Evolutionary conservation across 1,140 invertebrate genomes (phyloP), one percentile per base, ranked within the genome.

Genomic region (Forficula auricularia): DNA sequence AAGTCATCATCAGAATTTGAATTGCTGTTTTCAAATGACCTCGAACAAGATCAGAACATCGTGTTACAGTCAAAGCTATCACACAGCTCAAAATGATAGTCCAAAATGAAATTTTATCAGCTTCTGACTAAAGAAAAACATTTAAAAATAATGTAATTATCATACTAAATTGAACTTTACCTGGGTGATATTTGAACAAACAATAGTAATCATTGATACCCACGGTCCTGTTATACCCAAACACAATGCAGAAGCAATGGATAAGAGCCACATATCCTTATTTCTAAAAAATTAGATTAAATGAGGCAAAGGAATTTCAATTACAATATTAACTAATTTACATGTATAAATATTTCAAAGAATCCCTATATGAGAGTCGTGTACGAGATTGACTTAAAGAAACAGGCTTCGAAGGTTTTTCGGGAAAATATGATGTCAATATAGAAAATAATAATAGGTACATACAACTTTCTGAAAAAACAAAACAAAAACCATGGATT

Each of bases 191-290:
- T 49, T 55, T 13, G 58, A 45, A 19, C 51, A 50, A 52, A 59
- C 43, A 43, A 64, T 57, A 40, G 63, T 60, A 1, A 67, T 53
- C 33, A 65, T 59, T 33, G 59, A 60, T 9, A 61, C 50, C 64
- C 64, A 68, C 0, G 59, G 59, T 39, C 61, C 59, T 38, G 58
- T 58, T 0, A 62, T 54, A 7, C 64, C 63, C 45, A 59, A 50
- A 32, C 60, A 59, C 7, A 66, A 50, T 31, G 59, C 58, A 43
- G 61, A 61, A 19, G 61, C 54, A 6, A 58, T 37, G 13, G 54
- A 52, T 15, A 67, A 45, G n/a, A 57, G 38, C 58, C 62, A 61
- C 44, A 67, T 55, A 41, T 56, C 54, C 38, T 51, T 52, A 34
- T 60, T 60, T 35, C 65, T 67, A 33, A 6, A 47, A 50, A 27